Percentiles rank a stretch among this genome's conserved stretches.
phyloP scores from a whole-genome alignment of 2,113 vertebrate species.

The Rhea americana region DNA sequence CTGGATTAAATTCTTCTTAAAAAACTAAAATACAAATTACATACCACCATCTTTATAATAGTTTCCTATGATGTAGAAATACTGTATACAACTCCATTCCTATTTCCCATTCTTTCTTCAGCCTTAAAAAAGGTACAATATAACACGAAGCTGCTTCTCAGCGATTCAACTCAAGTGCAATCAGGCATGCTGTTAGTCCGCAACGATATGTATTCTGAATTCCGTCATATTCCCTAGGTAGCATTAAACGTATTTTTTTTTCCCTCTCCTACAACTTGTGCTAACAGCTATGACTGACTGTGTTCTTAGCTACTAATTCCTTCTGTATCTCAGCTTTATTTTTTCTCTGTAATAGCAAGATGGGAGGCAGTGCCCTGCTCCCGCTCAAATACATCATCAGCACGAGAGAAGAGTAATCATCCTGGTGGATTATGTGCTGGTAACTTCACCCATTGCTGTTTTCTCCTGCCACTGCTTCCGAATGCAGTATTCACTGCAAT shows the following conservation, averaged over 20 bases:
- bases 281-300: slow-evolving; percentile 61
- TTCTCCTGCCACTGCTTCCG: slow-evolving; percentile 31
- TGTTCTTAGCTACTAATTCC: slow-evolving; percentile 64
- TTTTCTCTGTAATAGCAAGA: slow-evolving; percentile 30
- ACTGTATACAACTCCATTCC: slow-evolving; percentile 45
- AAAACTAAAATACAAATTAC: slow-evolving; percentile 67
- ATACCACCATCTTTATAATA: slow-evolving; percentile 66
- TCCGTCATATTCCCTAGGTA: slow-evolving; percentile 59
- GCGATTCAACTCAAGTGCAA: slow-evolving; percentile 70
- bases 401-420: slow-evolving; percentile 1
- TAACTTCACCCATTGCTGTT: slow-evolving; percentile 61
- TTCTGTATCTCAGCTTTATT: slow-evolving; percentile 61
- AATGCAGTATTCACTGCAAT: slow-evolving; percentile 64
- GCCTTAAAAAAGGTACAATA: slow-evolving; percentile 55
- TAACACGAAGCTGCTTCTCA: slow-evolving; percentile 67
- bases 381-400: slow-evolving; percentile 19
- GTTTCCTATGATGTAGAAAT: slow-evolving; percentile 55
- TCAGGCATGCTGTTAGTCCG: slow-evolving; percentile 72
- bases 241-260: slow-evolving; percentile 24
- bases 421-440: slow-evolving; percentile 13
- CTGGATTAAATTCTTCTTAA: slow-evolving; percentile 76
- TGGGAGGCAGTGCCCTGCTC: slow-evolving; percentile 18
- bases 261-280: slow-evolving; percentile 64
- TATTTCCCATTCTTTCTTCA: slow-evolving; percentile 57
- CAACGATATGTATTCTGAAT: slow-evolving; percentile 68